Conservation (phyloP, 2,888 invertebrate species). For the Achlya flavicornis region DNA sequence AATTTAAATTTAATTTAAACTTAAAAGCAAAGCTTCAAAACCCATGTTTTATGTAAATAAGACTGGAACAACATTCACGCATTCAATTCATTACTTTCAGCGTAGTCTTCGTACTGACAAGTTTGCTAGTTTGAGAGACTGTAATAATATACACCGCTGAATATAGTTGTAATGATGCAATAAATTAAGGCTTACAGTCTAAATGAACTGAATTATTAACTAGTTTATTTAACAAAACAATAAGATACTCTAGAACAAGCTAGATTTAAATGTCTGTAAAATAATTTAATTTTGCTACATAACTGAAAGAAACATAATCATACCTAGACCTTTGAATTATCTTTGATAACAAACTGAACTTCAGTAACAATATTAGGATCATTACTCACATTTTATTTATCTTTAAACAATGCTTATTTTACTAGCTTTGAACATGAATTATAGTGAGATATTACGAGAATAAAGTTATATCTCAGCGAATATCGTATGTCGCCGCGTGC, state of each 20-base stretch:
- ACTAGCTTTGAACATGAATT: constrained; percentile 49
- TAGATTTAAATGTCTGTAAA: background rate
- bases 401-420: constrained; percentile 24
- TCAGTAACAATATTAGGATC: background rate
- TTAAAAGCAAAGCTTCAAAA: background rate
- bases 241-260: no score
- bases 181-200: background rate
- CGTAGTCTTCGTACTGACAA: background rate
- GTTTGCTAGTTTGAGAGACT: no score
- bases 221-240: no score
- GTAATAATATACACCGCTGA: background rate
- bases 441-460: constrained; percentile 71
- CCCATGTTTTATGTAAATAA: background rate
- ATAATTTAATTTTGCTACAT: background rate
- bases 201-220: background rate
- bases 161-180: background rate
- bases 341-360: background rate
- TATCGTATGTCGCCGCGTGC: constrained; percentile 79
- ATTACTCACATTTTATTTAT: constrained; percentile 26
- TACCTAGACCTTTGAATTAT: background rate
- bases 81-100: background rate
- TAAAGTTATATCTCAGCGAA: constrained; percentile 77
- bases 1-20: background rate
- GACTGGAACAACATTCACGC: background rate
- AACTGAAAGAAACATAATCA: background rate